Percentiles rank a stretch among this genome's conserved stretches.
phyloP scores from a whole-genome alignment of 2,797 vertebrate species.

The Mus spretus region DNA sequence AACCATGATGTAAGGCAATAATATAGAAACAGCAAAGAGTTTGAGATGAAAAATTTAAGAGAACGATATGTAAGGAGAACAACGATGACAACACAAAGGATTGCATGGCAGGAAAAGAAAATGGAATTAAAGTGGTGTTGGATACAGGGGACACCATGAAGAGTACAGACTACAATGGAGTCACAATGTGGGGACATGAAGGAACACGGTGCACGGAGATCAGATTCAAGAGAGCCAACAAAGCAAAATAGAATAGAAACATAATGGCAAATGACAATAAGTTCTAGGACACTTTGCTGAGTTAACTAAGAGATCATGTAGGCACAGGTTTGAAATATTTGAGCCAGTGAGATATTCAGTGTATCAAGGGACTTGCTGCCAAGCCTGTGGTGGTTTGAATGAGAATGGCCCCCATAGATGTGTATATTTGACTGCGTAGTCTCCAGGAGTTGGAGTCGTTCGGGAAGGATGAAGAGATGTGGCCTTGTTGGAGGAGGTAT shows the following conservation, averaged over 20 bases:
- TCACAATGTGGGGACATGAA: not conserved
- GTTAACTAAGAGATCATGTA: not conserved
- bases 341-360: no score
- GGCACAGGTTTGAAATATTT: not conserved
- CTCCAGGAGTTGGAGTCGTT: not conserved
- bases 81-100: not conserved
- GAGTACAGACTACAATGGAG: not conserved
- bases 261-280: not conserved
- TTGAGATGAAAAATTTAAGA: conserved; percentile 29
- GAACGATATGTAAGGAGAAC: not conserved
- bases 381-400: not conserved
- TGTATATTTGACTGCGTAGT: not conserved
- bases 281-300: not conserved
- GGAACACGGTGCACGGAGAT: not conserved
- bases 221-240: not conserved
- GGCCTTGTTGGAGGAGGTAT: not conserved
- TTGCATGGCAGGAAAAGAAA: not conserved
- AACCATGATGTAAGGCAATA: not conserved
- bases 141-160: not conserved
- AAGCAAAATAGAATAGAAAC: not conserved
- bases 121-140: not conserved
- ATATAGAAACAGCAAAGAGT: not conserved
- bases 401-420: no score
- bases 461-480: not conserved
- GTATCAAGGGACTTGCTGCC: not conserved